Evolutionary conservation across 2,888 invertebrate species (phyloP), one percentile per base, ranked within the genome.

Genomic region (Willowsia nigromaculata): DNA sequence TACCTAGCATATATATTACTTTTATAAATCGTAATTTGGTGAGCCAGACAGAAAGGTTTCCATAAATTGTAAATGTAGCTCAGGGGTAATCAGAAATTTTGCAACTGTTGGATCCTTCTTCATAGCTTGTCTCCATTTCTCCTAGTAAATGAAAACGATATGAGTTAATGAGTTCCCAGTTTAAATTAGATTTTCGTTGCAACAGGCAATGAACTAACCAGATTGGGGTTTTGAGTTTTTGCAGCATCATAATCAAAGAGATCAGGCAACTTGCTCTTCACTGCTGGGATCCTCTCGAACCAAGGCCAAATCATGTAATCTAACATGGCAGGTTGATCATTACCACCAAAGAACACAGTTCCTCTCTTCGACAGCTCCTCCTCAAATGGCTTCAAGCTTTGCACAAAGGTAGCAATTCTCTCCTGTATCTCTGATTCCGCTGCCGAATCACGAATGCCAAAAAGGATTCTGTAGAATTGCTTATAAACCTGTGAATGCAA

Each of bases 241-340:
- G 89, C 90, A 9, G 37, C 59, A 15, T 91, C 90, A 33, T 90
- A 91, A 65, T 91, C 91, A 50, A 90, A 91, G 7, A 90, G 43
- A 30, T 84, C 89, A 25, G 92, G 91, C 13, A 89, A 9, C 25
- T 85, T 89, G 25, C 22, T 11, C 93, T 95, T 94, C 0, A 97
- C 94, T 53, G 96, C 93, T 91, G 95, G 94, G 0, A 96, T 93
- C 92, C 96, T 94, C 93, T 97, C 97, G 93, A 96, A 95, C 96
- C 97, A 97, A 2, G 97, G 97, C 97, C 97, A 97, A 92, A 97
- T 96, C 95, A 97, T 97, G 92, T 96, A 96, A 93, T 97, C 97
- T 83, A 97, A 94, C 95, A 96, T 95, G 65, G 97, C 97, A 0
- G 97, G 96, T 85, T 95, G 95, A 83, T 94, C 94, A 0, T 91